phyloP scores from a whole-genome alignment of 2,797 vertebrate species.

The Molossus molossus region DNA sequence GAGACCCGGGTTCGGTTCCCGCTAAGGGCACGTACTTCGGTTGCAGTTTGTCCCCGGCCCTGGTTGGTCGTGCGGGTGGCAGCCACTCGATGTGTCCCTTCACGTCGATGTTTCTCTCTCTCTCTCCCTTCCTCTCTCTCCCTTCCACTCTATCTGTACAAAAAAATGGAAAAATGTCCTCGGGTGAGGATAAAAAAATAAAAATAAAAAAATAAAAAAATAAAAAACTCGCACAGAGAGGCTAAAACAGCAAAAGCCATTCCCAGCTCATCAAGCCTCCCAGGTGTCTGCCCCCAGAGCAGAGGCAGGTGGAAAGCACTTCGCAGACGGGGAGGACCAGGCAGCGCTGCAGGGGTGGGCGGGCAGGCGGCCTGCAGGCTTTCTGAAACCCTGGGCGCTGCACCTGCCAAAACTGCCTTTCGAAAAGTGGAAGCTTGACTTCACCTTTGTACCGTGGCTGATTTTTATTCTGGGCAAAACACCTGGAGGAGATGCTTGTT shows the following conservation, averaged over 20 bases:
- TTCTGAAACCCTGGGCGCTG: neutral
- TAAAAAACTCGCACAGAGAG: neutral
- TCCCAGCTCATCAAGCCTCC: neutral
- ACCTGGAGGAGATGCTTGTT: neutral
- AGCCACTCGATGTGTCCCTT: too few relatives aligned
- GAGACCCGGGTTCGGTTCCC: too few relatives aligned
- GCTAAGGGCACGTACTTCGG: too few relatives aligned
- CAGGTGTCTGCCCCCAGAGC: neutral
- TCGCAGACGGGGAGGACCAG: fast-evolving
- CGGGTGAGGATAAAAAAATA: too few relatives aligned
- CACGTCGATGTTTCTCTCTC: too few relatives aligned
- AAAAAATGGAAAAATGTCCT: too few relatives aligned
- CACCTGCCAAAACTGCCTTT: neutral
- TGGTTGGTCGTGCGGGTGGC: too few relatives aligned
- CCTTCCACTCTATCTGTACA: too few relatives aligned
- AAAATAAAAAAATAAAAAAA: too few relatives aligned
- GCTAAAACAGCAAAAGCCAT: neutral
- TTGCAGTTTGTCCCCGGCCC: too few relatives aligned
- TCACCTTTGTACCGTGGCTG: neutral
- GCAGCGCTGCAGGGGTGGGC: fast-evolving
- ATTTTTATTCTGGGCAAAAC: neutral
- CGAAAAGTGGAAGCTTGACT: neutral
- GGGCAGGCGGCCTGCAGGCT: neutral
- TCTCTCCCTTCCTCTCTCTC: too few relatives aligned
- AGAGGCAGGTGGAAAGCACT: too few relatives aligned